Base-by-base conservation (phyloP, 1,140 invertebrate genomes). In the Contarinia nasturtii region DNA sequence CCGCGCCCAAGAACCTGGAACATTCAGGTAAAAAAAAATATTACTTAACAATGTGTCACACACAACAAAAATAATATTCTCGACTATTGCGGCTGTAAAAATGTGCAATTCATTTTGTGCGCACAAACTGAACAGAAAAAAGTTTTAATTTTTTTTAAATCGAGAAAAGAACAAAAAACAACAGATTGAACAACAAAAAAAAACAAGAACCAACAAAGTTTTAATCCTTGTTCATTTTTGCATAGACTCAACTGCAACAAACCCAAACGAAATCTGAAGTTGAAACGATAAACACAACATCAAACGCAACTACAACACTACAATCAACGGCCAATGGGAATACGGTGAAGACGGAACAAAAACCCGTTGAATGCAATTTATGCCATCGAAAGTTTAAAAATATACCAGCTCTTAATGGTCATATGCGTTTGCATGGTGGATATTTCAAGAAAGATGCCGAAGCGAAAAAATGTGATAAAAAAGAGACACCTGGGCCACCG, bases 341-440 rank as follows among this genome's bases (percentile, higher is more conserved):
- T 51, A 71, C 71, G 47, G 56, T 67, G 5, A 67, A 74, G 52
- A 57, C 66, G 21, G 76, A 79, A 49, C 69, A 71, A 15, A 87
- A 87, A 60, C 87, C 86, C 20, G 89, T 93, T 19, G 86, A 91
- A 63, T 96, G 92, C 65, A 89, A 87, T 66, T 73, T 95, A 36
- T 96, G 92, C 63, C 83, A 91, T 64, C 74, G 88, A 44, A 83
- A 88, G 64, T 95, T 96, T 67, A 95, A 95, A 70, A 97, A 95
- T 65, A 84, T 94, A 63, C 88, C 91, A 7, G 92, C 91, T 15
- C 74, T 96, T 27, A 97, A 96, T 69, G 91, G 92, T 14, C 91
- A 97, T 60, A 96, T 95, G 91, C 72, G 92, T 54, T 70, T 95
- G 19, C 91, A 96, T 67, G 92, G 92, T 14, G 91, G 91, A 46